Evolutionary conservation across 1,140 invertebrate species (phyloP).

Genomic region (Holcopasites calliopsidis): DNA sequence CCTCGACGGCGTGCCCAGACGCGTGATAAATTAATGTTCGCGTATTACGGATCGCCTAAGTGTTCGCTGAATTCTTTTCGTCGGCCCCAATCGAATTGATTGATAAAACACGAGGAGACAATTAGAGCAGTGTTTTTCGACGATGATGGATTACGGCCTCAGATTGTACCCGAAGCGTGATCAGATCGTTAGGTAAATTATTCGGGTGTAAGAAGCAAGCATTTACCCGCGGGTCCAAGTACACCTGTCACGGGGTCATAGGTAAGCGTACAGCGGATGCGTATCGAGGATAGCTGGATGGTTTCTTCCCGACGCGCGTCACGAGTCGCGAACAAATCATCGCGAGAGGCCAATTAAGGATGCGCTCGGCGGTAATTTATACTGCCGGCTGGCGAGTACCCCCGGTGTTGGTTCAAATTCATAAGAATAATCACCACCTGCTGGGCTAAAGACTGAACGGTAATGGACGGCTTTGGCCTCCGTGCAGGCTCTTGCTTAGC

Average conservation of each 20-base stretch:
- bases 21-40: slow-evolving; percentile 28
- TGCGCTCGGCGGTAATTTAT: slow-evolving; percentile 50
- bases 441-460: slow-evolving; percentile 17
- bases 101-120: too few relatives aligned
- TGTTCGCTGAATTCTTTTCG: too few relatives aligned
- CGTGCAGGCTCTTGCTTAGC: neutral
- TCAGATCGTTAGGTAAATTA: neutral
- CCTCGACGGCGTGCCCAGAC: neutral
- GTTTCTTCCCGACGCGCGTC: slow-evolving; percentile 42
- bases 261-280: neutral
- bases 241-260: neutral
- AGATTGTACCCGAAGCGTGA: neutral
- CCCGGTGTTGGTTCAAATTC: slow-evolving; percentile 51
- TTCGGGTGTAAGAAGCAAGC: neutral
- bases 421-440: slow-evolving; percentile 56
- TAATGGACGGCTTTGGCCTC: slow-evolving; percentile 39
- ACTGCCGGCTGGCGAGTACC: neutral
- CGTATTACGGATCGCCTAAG: too few relatives aligned
- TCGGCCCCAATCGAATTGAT: too few relatives aligned
- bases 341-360: slow-evolving; percentile 50
- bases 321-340: slow-evolving; percentile 57
- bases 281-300: neutral
- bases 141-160: too few relatives aligned
- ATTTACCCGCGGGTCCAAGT: neutral
- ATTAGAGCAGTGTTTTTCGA: too few relatives aligned